Evolutionary conservation across 2,113 vertebrate genomes (phyloP).

Genomic region (Phodopus roborovskii): DNA sequence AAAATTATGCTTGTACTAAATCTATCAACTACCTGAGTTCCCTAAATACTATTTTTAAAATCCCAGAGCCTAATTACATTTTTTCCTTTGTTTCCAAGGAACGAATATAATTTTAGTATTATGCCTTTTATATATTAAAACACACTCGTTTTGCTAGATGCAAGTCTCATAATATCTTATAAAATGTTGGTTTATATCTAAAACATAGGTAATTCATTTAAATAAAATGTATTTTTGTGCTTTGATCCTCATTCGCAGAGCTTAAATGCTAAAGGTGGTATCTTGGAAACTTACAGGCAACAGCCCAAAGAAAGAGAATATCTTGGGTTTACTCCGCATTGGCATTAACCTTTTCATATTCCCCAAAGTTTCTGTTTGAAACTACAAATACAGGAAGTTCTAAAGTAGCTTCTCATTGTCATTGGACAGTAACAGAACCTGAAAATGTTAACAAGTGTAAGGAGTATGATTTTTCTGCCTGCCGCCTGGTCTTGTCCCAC

Average conservation of each 20-base stretch:
- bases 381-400: neutral
- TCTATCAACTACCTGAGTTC: neutral
- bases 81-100: neutral
- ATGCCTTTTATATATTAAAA: neutral
- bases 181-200: slow-evolving; percentile 2
- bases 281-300: neutral
- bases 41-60: neutral
- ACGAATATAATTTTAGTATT: slow-evolving; percentile 2
- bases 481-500: too few relatives aligned
- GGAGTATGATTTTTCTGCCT: too few relatives aligned
- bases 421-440: neutral
- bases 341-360: neutral
- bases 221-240: neutral
- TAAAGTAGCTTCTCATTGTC: neutral
- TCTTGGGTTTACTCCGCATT: neutral
- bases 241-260: neutral
- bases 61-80: neutral
- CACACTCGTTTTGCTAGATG: neutral
- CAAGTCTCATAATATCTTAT: neutral
- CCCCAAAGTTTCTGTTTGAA: neutral
- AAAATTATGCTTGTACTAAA: neutral
- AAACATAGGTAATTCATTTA: neutral
- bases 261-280: neutral
- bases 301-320: neutral
- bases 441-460: neutral